These are phyloP conservation scores for Spheniscus mendiculus DNA, from an alignment of 2,113 vertebrate genomes.

Conservation along the genomic window DNA sequence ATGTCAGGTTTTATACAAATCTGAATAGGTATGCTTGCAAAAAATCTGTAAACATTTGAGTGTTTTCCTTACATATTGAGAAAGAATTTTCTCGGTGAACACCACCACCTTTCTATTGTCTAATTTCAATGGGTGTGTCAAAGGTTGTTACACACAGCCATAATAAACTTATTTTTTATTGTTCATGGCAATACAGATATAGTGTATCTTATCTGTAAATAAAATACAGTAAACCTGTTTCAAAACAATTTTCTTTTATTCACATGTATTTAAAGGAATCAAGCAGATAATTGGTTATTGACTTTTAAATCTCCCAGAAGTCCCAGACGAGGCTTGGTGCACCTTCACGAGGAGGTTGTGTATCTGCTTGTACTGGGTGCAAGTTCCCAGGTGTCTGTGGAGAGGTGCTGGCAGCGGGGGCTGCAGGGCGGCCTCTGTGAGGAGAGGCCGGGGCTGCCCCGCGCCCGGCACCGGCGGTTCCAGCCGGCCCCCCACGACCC, in stretches of 20 bases:
- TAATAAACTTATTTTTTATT: neutral
- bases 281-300: neutral
- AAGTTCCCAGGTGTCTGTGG: rapidly evolving
- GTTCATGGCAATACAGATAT: neutral
- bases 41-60: neutral
- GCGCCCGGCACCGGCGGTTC: rapidly evolving
- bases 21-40: neutral
- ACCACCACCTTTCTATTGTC: neutral
- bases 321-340: neutral
- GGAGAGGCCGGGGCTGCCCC: neutral
- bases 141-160: neutral
- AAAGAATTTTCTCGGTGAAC: neutral
- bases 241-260: neutral
- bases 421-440: rapidly evolving
- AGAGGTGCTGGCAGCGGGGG: rapidly evolving
- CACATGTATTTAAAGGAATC: neutral
- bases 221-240: neutral
- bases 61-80: neutral
- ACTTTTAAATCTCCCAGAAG: neutral
- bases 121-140: neutral
- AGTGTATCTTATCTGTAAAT: neutral
- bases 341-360: neutral
- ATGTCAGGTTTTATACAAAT: neutral
- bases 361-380: neutral
- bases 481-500: rapidly evolving